Evolutionary conservation across 2,113 vertebrate genomes (phyloP), one percentile per base, ranked within the genome.

Genomic region (Conger conger): DNA sequence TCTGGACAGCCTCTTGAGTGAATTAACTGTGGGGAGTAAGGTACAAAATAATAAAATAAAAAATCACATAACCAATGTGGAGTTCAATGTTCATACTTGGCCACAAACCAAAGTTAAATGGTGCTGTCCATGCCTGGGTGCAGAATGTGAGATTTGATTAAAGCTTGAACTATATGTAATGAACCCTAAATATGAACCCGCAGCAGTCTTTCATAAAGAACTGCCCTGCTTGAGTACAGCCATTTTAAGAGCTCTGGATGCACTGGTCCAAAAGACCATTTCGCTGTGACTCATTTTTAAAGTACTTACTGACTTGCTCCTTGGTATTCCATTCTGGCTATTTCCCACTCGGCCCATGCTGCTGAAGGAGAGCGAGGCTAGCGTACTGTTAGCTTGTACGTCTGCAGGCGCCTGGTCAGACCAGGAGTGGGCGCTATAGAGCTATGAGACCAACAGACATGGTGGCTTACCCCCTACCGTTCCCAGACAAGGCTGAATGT

Each of bases 61-160:
- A 92, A 94, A 94, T 92, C 93, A 92, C 91, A 90, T 92, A 93
- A 89, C 89, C 89, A 81, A 89, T 86, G 86, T 84, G 84, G 90
- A 92, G 90, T 91, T 91, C 93, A 87, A 86, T 85, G 88, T 83
- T 90, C 89, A 89, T 87, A 80, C 88, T 90, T 92, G 91, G 92
- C 88, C 87, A 84, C 84, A 84, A 82, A 88, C 92, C 90, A 91
- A 84, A 86, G 86, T 89, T 92, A 92, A 93, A 92, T 90, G 86
- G 88, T 81, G 80, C 73, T 36, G 84, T 86, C 37, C 79, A 45
- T 68, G 78, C 84, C 80, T 82, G 83, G 15, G 27, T 13, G n/a
- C 83, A 60, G 84, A 30, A 38, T 87, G 85, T 84, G 9, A 13
- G 18, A 23, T 68, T 89, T 90, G 89, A 88, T 92, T 93, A 87